Conservation (phyloP, 2,797 vertebrate species). For the Denticeps clupeoides region DNA sequence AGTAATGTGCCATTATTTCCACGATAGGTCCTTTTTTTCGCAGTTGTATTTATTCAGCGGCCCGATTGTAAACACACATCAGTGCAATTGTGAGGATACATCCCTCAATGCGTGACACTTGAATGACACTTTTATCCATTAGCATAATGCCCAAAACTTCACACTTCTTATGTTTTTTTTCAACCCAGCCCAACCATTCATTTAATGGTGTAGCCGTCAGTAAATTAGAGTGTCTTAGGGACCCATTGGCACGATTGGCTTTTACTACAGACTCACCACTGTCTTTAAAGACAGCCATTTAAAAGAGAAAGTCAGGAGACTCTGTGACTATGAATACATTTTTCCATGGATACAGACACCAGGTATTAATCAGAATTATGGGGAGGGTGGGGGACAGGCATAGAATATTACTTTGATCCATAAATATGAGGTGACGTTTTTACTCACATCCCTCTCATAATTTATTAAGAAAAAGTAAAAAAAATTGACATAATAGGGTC, state of each 20-base stretch:
- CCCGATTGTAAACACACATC: too few species aligned
- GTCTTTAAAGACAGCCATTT: constrained; percentile 13
- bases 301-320: constrained; percentile 4
- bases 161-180: too few species aligned
- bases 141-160: too few species aligned
- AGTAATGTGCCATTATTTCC: constrained; percentile 4
- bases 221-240: too few species aligned
- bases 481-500: constrained; percentile 29
- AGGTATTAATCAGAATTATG: constrained; percentile 36
- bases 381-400: constrained; percentile 20
- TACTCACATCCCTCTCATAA: constrained; percentile 22
- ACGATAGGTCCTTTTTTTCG: neutral
- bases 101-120: too few species aligned
- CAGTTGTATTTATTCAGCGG: too few species aligned
- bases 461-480: constrained; percentile 29
- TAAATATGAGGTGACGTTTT: constrained; percentile 36
- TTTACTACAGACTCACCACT: constrained; percentile 1
- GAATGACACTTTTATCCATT: too few species aligned
- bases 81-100: too few species aligned
- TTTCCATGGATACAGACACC: constrained; percentile 19
- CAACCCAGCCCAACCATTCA: too few species aligned
- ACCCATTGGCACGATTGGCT: too few species aligned
- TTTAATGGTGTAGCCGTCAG: too few species aligned
- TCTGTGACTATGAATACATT: constrained; percentile 34
- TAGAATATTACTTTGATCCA: constrained; percentile 31